Base-by-base conservation (phyloP, 2,113 vertebrate species). In the Burhinus bistriatus region DNA sequence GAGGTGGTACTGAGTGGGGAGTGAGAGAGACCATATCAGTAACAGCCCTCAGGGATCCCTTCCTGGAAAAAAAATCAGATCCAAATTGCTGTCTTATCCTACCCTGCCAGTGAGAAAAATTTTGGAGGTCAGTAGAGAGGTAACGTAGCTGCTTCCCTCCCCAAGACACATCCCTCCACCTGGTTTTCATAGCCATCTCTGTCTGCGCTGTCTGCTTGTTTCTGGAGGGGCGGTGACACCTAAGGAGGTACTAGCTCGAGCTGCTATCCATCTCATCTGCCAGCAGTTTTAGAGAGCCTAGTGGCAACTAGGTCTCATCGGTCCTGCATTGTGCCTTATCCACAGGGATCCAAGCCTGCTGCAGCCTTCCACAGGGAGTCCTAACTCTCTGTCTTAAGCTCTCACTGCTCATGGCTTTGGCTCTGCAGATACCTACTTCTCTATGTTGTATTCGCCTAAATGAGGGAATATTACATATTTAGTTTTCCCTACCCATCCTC, bases 91-190 rank as follows among this genome's bases (percentile, higher is more conserved):
- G 9, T 44, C 49, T 80, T 69, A 54, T 11, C 25, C 61, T 81
- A 6, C 22, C 23, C 8, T 65, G 32, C 25, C 62, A 52, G n/a
- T 3, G 26, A 66, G 36, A 25, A 80, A 79, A 69, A 73, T 75
- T 58, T 58, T 65, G 58, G 61, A 89, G 65, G 58, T 62, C 58
- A 62, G 26, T 2, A 76, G 54, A 59, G 73, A 85, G 59, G 29
- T 66, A 27, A 54, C 1, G 4, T 30, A 89, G 57, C 34, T 0
- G 2, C 42, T 34, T 4, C 6, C 12, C 5, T 5, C 18, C 23
- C 0, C 36, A 40, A 44, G 57, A 57, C 26, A 14, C 27, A 72
- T 47, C 23, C 6, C 36, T 45, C 29, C 34, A 9, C 42, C 40
- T 0, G 2, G 1, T 52, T 92, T 89, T 34, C 45, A 70, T 19